Evolutionary conservation across 2,797 vertebrate species (phyloP).

Genomic region (Mormyrus proboscirostris): DNA sequence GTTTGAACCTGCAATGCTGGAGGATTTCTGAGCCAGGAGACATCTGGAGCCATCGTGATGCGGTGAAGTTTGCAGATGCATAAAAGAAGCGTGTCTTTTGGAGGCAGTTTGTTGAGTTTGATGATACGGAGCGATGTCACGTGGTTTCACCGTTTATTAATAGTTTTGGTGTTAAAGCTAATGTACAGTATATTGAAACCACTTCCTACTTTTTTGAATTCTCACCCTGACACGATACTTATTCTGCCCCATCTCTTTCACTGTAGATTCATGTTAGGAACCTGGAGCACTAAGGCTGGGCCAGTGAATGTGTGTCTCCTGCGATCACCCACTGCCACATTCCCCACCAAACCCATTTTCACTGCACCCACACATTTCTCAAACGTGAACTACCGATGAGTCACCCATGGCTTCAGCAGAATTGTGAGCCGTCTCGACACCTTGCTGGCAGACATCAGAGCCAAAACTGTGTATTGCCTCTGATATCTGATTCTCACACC

Average conservation of each 20-base stretch:
- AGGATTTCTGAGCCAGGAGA: neutral
- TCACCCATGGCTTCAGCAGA: neutral
- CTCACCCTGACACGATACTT: neutral
- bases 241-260: neutral
- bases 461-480: neutral
- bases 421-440: neutral
- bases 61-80: neutral
- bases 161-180: slow-evolving; percentile 8
- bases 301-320: neutral
- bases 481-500: neutral
- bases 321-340: neutral
- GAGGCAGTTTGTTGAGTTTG: too few relatives aligned
- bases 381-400: slow-evolving; percentile 16
- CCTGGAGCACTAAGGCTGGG: neutral
- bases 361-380: slow-evolving; percentile 15
- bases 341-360: neutral
- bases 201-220: slow-evolving; percentile 38
- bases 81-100: neutral
- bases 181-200: slow-evolving; percentile 32
- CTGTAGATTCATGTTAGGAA: slow-evolving; percentile 19
- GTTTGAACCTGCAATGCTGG: neutral
- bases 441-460: neutral
- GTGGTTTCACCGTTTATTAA: slow-evolving; percentile 7
- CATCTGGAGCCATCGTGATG: neutral
- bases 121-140: neutral